phyloP scores from a whole-genome alignment of 2,113 vertebrate genomes.

The Lepus americanus region DNA sequence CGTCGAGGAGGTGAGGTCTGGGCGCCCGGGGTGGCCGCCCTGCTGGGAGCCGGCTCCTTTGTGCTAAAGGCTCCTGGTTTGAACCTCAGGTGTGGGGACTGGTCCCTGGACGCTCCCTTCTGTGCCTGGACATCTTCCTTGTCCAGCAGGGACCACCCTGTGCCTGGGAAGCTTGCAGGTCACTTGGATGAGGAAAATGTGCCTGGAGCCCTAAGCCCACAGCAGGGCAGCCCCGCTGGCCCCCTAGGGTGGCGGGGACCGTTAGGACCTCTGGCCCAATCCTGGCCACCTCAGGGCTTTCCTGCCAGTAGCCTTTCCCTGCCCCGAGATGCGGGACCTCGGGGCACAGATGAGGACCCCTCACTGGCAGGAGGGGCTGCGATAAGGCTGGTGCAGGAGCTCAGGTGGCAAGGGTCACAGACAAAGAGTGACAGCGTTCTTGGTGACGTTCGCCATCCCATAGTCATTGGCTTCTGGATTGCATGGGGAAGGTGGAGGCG shows the following conservation, averaged over 20 bases:
- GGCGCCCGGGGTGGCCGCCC: too few relatives aligned
- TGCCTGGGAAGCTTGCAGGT: not conserved
- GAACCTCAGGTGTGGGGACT: not conserved
- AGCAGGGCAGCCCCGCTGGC: too few relatives aligned
- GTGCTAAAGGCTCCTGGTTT: not conserved
- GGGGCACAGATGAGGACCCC: not conserved
- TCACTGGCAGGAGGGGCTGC: not conserved
- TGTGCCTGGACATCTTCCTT: not conserved
- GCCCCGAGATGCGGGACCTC: not conserved
- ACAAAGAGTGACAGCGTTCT: not conserved
- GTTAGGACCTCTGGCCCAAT: fast-evolving
- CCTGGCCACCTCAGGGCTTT: not conserved
- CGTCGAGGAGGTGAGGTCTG: too few relatives aligned
- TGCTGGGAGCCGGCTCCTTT: too few relatives aligned
- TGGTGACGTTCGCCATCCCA: not conserved
- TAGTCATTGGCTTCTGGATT: too few relatives aligned
- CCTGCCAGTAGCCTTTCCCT: not conserved
- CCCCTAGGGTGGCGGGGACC: fast-evolving
- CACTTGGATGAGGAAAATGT: not conserved
- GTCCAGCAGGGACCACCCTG: not conserved
- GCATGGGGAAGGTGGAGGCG: fast-evolving
- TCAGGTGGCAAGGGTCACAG: not conserved
- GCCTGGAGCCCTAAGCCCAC: not conserved
- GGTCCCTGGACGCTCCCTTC: too few relatives aligned
- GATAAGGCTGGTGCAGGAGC: fast-evolving